These are phyloP conservation scores for Centrocercus urophasianus DNA, from an alignment of 2,113 vertebrate genomes.

Conservation along the genomic window DNA sequence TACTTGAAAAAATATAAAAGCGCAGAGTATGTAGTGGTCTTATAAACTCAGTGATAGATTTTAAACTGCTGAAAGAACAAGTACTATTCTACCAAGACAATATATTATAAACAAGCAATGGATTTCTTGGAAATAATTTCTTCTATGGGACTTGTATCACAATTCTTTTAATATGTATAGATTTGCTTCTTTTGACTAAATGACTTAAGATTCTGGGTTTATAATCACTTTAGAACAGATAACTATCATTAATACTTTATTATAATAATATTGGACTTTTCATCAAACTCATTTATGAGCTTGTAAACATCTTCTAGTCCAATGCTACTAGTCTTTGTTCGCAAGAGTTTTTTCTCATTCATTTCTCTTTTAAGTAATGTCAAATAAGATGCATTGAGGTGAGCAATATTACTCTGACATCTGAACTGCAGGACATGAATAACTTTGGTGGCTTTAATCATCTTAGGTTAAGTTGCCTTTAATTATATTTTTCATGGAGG, in stretches of 20 bases:
- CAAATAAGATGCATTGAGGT: background rate
- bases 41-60: background rate
- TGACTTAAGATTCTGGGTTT: background rate
- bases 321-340: background rate
- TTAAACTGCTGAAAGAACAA: background rate
- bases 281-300: background rate
- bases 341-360: background rate
- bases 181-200: background rate
- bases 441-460: background rate
- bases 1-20: background rate
- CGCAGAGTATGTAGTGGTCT: background rate
- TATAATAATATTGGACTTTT: background rate
- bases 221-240: background rate
- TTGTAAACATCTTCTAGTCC: background rate
- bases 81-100: background rate
- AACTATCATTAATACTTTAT: background rate
- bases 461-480: background rate
- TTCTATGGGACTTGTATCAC: background rate
- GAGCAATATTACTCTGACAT: background rate
- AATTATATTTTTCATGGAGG: background rate
- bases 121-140: background rate
- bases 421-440: background rate
- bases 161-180: background rate
- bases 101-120: background rate
- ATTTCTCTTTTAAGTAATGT: background rate